Base-by-base conservation (phyloP, 2,888 invertebrate genomes). In the Clunio marinus region DNA sequence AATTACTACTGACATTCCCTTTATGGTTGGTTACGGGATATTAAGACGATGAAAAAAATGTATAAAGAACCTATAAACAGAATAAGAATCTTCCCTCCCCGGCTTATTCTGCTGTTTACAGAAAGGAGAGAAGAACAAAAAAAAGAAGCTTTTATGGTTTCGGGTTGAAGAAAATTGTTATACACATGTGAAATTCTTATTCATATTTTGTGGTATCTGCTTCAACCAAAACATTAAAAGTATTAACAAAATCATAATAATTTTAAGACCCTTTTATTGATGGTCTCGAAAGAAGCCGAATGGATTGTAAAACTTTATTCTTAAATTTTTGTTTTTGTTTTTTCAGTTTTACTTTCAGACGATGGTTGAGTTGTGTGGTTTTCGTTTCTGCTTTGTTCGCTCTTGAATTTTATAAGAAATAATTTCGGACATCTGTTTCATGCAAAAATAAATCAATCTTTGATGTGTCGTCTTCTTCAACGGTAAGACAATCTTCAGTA, bases 1-100 rank as follows among this genome's bases (percentile, higher is more conserved):
- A 65, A 65, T 65, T 63, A 63, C 63, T 45, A 63, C 63, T 27
- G 63, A 63, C 35, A 65, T 63, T 63, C 46, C 25, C 63, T 63
- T 17, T 41, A 58, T 59, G 15, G 32, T 59, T 15, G 32, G 59
- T 28, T 59, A 17, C 35, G 58, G 27, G 28, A 13, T 58, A 28
- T 58, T 28, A 58, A 28, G 58, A 25, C 45, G 51, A n/a, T 51
- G 51, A 51, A 51, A n/a, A 15, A 59, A 27, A 25, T n/a, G n/a
- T 28, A 58, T 27, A 58, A 10, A 35, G 20, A 59, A 59, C 35
- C 27, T 27, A 22, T 22, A 22, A 15, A n/a, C 27, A 28, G 35
- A 35, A 59, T 59, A 57, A 57, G 57, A 57, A 57, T 27, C 13
- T 27, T 15, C 57, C 5, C 32, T 7, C 32, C 57, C 57, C 58